These are phyloP conservation scores for Stenodema calcarata DNA, from an alignment of 2,888 invertebrate species.

Conservation along the genomic window DNA sequence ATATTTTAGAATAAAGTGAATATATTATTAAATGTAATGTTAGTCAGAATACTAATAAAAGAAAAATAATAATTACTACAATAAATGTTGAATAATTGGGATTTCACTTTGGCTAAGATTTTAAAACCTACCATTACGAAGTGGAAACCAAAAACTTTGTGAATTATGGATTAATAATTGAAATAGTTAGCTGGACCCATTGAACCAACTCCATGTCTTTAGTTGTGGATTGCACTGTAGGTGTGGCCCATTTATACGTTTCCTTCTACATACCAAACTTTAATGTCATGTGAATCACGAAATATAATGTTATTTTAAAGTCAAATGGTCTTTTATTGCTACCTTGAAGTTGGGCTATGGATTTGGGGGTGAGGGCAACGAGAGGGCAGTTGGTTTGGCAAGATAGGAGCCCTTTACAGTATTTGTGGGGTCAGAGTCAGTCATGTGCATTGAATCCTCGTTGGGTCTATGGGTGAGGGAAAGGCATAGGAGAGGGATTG, in stretches of 20 bases:
- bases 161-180: neutral
- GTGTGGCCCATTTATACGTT: slow-evolving; percentile 23
- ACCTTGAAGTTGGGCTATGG: too few relatives aligned
- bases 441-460: too few relatives aligned
- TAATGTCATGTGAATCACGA: slow-evolving; percentile 30
- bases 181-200: neutral
- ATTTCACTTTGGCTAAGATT: neutral
- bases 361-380: too few relatives aligned
- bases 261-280: slow-evolving; percentile 13
- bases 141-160: neutral
- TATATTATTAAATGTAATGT: slow-evolving; percentile 29
- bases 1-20: slow-evolving; percentile 43
- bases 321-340: neutral
- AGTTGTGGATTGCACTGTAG: slow-evolving; percentile 7
- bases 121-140: neutral
- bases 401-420: too few relatives aligned
- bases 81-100: slow-evolving; percentile 32
- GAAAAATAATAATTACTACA: neutral
- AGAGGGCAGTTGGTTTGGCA: too few relatives aligned
- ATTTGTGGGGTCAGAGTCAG: too few relatives aligned
- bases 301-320: slow-evolving; percentile 44
- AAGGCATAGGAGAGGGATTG: too few relatives aligned
- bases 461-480: too few relatives aligned
- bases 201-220: neutral
- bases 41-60: slow-evolving; percentile 1